Evolutionary conservation across 37 sponge, comb jelly and placozoan species (phyloP).

Genomic region (Beroe forskalii): DNA sequence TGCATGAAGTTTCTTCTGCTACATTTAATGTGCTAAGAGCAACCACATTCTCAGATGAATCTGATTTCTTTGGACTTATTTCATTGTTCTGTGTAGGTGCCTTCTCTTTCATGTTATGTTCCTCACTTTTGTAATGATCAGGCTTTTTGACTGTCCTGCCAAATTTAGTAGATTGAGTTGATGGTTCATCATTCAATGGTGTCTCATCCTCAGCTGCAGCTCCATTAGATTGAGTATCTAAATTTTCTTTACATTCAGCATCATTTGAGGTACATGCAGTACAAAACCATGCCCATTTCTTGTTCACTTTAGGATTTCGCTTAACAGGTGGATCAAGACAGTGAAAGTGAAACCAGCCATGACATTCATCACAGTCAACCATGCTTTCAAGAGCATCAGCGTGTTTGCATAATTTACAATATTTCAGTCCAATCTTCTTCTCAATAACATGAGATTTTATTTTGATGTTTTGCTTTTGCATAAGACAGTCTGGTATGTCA

Average conservation of each 20-base stretch:
- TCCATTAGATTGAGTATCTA: not conserved
- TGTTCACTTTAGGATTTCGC: slow-evolving; percentile 47
- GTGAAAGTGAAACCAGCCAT: slow-evolving; percentile 37
- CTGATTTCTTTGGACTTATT: not conserved
- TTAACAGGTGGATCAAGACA: slow-evolving; percentile 58
- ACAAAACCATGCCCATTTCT: slow-evolving; percentile 58
- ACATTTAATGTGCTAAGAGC: not conserved
- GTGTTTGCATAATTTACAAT: not conserved
- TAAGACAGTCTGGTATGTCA: slow-evolving; percentile 34
- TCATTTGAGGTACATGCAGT: slow-evolving; percentile 22
- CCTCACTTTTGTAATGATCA: not conserved
- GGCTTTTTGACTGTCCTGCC: slow-evolving; percentile 38
- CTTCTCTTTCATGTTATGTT: not conserved
- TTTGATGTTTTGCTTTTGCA: slow-evolving; percentile 33
- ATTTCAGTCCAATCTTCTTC: slow-evolving; percentile 32
- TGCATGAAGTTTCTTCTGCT: not conserved
- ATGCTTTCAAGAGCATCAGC: not conserved
- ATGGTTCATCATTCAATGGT: not conserved
- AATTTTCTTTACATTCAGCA: not conserved
- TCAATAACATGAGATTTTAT: not conserved
- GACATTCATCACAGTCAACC: slow-evolving; percentile 58
- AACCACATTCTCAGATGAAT: not conserved
- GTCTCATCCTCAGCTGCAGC: not conserved
- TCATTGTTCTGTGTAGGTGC: not conserved
- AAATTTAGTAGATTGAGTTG: not conserved